A percentile compares a stretch with the other conserved stretches of the same genome.
Conservation (phyloP, 2,888 invertebrate species). For the Apeira syringaria region DNA sequence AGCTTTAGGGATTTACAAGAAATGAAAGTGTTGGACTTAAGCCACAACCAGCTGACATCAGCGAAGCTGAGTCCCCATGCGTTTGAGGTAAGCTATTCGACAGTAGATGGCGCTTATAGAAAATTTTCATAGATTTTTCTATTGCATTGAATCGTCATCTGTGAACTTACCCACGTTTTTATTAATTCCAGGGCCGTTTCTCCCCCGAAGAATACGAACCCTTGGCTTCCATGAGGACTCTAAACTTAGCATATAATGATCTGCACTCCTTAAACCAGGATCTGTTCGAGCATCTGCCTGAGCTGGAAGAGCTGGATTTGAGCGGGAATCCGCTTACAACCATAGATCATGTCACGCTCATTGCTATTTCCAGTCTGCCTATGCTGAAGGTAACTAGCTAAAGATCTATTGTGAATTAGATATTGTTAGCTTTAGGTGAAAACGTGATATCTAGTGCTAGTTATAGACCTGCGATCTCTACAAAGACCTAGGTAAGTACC, state of each 20-base stretch:
- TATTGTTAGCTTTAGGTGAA: too few relatives aligned
- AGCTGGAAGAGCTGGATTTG: constrained; percentile 86
- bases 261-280: constrained; percentile 88
- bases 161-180: too few relatives aligned
- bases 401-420: too few relatives aligned
- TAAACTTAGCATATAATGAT: constrained; percentile 88
- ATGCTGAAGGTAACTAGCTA: constrained; percentile 86
- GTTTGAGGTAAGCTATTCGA: constrained; percentile 84
- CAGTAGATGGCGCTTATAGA: too few relatives aligned
- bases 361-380: constrained; percentile 86
- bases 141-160: too few relatives aligned
- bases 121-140: too few relatives aligned
- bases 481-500: too few relatives aligned
- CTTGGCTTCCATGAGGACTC: constrained; percentile 78
- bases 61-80: constrained; percentile 84
- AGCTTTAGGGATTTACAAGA: constrained; percentile 86
- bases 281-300: constrained; percentile 89
- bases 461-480: too few relatives aligned
- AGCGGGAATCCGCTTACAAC: constrained; percentile 89
- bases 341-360: constrained; percentile 85
- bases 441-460: too few relatives aligned
- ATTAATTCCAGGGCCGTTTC: constrained; percentile 78
- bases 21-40: constrained; percentile 86
- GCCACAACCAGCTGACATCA: constrained; percentile 86
- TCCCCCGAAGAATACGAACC: constrained; percentile 84